Percentiles rank a stretch among this genome's conserved stretches.
Evolutionary conservation across 2,797 vertebrate species (phyloP).

Genomic region (Pelochelys cantorii): DNA sequence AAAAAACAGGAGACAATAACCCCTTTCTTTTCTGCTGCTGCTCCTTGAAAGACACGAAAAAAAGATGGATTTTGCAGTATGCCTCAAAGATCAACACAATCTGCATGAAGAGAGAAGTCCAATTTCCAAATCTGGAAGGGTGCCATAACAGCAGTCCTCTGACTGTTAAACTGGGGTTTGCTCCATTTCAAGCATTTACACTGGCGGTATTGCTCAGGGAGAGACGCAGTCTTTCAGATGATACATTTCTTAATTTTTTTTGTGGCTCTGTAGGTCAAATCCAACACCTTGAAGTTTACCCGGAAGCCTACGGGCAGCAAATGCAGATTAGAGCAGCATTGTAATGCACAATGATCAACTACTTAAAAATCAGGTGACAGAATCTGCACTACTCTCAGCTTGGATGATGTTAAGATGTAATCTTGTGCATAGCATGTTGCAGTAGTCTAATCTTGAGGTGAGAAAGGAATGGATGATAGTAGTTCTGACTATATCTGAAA

Average conservation of each 20-base stretch:
- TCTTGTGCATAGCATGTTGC: fast-evolving
- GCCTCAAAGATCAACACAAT: slow-evolving; percentile 2
- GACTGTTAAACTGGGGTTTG: not conserved
- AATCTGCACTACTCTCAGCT: not conserved
- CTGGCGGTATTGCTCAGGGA: not conserved
- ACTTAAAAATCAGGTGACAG: not conserved
- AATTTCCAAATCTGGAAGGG: not conserved
- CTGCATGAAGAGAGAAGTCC: not conserved
- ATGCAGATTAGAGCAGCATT: not conserved
- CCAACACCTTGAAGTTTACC: not conserved
- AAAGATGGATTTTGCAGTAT: not conserved
- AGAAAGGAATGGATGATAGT: not conserved
- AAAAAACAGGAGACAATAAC: not conserved
- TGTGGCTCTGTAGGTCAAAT: not conserved
- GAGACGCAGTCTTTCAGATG: slow-evolving; percentile 17
- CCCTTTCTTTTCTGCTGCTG: not conserved
- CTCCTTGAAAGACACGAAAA: not conserved
- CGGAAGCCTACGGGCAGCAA: not conserved
- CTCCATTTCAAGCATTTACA: not conserved
- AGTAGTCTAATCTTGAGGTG: not conserved
- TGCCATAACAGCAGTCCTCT: not conserved
- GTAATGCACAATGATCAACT: not conserved
- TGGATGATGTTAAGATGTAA: not conserved
- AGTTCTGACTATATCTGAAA: not conserved
- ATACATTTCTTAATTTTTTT: not conserved